A percentile compares a stretch with the other conserved stretches of the same genome.
phyloP scores from a whole-genome alignment of 64 coral and sea anemone species.

The Astreopora myriophthalma region DNA sequence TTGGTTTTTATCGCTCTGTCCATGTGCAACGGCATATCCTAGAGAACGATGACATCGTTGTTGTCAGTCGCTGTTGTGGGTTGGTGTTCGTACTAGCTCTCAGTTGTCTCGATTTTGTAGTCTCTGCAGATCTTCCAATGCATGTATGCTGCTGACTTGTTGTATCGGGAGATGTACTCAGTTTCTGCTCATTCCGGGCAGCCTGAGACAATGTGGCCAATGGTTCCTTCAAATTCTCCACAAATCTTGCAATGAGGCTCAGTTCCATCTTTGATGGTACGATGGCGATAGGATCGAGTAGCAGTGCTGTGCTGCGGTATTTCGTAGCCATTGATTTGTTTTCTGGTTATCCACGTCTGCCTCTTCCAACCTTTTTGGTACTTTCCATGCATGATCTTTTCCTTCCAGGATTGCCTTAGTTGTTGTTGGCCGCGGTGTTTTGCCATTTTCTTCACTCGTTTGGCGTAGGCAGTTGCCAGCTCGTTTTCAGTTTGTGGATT shows the following conservation, averaged over 20 bases:
- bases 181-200: not conserved
- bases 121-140: conserved; percentile 1
- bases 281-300: not conserved
- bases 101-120: not conserved
- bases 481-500: not conserved
- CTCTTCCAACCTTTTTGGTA: not conserved
- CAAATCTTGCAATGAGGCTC: not conserved
- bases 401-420: not conserved
- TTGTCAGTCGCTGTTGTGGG: not conserved
- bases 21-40: not conserved
- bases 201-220: not conserved
- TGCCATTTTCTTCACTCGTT: not conserved
- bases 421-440: not conserved
- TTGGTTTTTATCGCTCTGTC: not conserved
- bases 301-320: not conserved
- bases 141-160: not conserved
- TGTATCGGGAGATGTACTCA: not conserved
- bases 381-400: not conserved
- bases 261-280: not conserved
- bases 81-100: conserved; percentile 6
- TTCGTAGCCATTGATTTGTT: not conserved
- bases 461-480: not conserved
- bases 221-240: not conserved
- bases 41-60: not conserved
- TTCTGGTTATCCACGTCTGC: not conserved